Base-by-base conservation (phyloP, 1,140 invertebrate species). In the Drosophila equinoxialis region DNA sequence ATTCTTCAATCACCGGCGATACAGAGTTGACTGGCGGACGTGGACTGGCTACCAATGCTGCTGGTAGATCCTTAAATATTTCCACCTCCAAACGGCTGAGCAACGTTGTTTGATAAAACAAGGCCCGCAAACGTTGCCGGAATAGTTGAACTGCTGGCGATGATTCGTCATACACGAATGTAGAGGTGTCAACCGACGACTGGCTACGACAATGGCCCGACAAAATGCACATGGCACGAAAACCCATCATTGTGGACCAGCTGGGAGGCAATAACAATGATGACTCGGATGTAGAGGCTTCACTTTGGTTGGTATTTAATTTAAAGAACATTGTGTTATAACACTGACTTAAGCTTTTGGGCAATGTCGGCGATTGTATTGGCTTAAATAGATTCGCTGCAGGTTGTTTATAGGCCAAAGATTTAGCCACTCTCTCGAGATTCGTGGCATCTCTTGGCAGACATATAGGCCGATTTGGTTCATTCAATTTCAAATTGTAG, bases 161-260 rank as follows among this genome's bases (percentile, higher is more conserved):
- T 13, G 72, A 71, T 39, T 81, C 81, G 26, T 80, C 57, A 39
- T 74, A 74, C 7, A 33, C 2, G 11, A 20, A 10, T 14, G 7
- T 14, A 13, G 0, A 14, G 7, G 7, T 1, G 7, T 5, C 3
- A 20, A 45, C 20, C 33, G 20, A 37, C 33, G 14, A 37, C 30
- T 75, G 35, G 10, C 62, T 73, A 1, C 48, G 39, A 20, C 35
- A 65, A 14, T 79, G 55, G 14, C 71, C 77, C 0, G 90, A 79
- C 13, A 87, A 62, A 61, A 92, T 82, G 23, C 90, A 90, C 13
- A 91, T 64, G n/a, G 84, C 79, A 1, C 91, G 87, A 30, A 92
- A 90, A 0, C 70, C 87, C 75, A 91, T 83, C 68, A 89, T 71
- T n/a, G 90, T 87, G 6, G 75, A 82, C 75, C 73, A 91, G 54